Percentiles rank a stretch among this genome's conserved stretches.
Evolutionary conservation across 2,888 invertebrate species (phyloP).

Genomic region (Megaustenia siamemsis): DNA sequence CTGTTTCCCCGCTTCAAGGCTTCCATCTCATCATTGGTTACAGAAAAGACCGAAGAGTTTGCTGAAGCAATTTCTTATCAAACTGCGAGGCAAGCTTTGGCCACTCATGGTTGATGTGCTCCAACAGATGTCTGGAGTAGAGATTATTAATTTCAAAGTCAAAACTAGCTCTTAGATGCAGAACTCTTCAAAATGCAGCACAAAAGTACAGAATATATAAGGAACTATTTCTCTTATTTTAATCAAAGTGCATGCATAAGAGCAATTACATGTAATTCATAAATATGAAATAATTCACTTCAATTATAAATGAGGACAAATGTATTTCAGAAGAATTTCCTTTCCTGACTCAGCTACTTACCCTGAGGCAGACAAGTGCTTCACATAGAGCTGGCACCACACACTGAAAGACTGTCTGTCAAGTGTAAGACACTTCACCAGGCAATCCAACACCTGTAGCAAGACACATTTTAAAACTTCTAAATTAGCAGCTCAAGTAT

Average conservation of each 20-base stretch:
- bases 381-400: constrained; percentile 86
- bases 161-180: no score
- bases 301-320: no score
- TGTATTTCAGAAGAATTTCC: no score
- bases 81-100: constrained; percentile 64
- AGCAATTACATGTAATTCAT: no score
- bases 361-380: constrained; percentile 85
- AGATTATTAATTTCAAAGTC: no score
- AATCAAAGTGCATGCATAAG: no score
- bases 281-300: no score
- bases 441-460: constrained; percentile 81
- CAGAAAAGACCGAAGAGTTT: constrained; percentile 81
- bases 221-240: no score
- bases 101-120: constrained; percentile 79
- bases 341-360: constrained; percentile 60
- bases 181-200: no score
- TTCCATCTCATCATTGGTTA: constrained; percentile 78
- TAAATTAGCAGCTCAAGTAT: not conserved
- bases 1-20: constrained; percentile 62
- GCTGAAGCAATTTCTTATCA: constrained; percentile 80
- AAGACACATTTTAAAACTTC: not conserved
- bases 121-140: constrained; percentile 83
- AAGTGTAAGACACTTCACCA: constrained; percentile 84
- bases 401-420: constrained; percentile 85
- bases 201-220: no score